Evolutionary conservation across 2,888 invertebrate species (phyloP), one percentile per base, ranked within the genome.

Genomic region (Taenaris catops): DNA sequence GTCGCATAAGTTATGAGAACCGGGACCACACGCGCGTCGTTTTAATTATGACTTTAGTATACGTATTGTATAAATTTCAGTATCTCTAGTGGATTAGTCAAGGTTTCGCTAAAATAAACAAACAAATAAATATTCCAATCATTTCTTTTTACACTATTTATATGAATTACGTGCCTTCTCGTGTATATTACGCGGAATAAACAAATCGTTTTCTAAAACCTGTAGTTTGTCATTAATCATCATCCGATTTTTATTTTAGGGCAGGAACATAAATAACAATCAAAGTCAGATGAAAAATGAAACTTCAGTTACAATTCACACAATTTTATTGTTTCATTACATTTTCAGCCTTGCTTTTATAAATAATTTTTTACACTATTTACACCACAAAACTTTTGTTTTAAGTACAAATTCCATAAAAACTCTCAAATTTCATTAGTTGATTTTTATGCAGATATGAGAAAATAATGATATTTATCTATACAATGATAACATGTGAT

Each of bases 291-390:
- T 14, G 4, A 14, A 3, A 8, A 32, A 45, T 46, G 46, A 49
- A 51, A 48, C 53, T 34, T 51, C 50, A 48, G 46, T 1, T 33
- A 48, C 43, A 63, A 53, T 63, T 74, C 80, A 83, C 84, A 83
- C 81, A 81, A 80, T 83, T 86, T 84, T 83, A 84, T 83, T 86
- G 80, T 86, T 74, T 80, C 72, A 80, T 72, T 81, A 84, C 74
- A 81, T 75, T 76, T 61, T 86, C 84, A 86, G 84, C 84, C 84
- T 86, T 84, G 83, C 83, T 79, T 83, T 83, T 83, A 84, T 73
- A 67, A 66, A 74, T 76, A 75, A 60, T 7, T 66, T 74, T 75
- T 66, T 81, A 83, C 80, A 83, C 65, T 83, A 83, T 84, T 70
- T 83, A 84, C 84, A 86, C 63, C 58, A 70, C 64, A 68, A 65